Evolutionary conservation across 2,888 invertebrate species (phyloP).

Genomic region (Platynereis dumerilii): DNA sequence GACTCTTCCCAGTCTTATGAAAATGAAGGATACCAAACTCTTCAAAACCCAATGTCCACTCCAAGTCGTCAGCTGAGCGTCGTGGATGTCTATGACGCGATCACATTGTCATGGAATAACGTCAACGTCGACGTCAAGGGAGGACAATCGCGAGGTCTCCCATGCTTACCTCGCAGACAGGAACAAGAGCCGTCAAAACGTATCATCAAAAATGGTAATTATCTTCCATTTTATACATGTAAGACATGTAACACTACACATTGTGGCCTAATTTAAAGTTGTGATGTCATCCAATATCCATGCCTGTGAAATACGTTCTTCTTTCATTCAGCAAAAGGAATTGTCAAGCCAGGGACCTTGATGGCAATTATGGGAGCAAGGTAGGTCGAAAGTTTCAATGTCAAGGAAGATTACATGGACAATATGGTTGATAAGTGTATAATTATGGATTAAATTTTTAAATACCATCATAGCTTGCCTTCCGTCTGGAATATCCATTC

Average conservation of each 20-base stretch:
- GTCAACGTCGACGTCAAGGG: slow-evolving; percentile 73
- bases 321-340: slow-evolving; percentile 41
- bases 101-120: slow-evolving; percentile 82
- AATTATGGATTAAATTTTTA: no score
- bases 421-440: no score
- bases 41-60: no score
- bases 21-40: no score
- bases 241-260: no score
- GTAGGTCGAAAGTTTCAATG: no score
- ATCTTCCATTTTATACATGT: neutral
- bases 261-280: no score
- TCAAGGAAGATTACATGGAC: no score
- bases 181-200: slow-evolving; percentile 6
- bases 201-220: slow-evolving; percentile 78
- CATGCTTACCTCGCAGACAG: slow-evolving; percentile 16
- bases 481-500: no score
- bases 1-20: no score
- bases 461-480: no score
- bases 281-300: no score
- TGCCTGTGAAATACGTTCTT: neutral
- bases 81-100: slow-evolving; percentile 15
- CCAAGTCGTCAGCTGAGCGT: slow-evolving; percentile 12
- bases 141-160: slow-evolving; percentile 37
- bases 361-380: slow-evolving; percentile 59
- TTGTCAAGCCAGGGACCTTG: slow-evolving; percentile 51